Conservation (phyloP, 2,113 vertebrate genomes). For the Archilochus colubris region DNA sequence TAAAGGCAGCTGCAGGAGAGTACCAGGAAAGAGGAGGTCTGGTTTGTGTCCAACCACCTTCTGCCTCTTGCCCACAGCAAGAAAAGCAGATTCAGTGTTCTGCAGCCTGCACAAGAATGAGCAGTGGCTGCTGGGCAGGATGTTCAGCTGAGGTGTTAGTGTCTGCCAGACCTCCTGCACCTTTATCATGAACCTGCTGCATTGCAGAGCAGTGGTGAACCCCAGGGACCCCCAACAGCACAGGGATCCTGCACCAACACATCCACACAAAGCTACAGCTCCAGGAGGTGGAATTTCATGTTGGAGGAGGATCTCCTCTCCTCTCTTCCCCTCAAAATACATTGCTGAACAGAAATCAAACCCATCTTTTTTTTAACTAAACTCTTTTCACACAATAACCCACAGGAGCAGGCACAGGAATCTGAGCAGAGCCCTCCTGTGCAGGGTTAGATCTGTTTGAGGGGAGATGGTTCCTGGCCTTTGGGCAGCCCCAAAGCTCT, state of each 20-base stretch:
- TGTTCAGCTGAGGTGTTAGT: neutral
- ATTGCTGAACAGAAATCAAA: neutral
- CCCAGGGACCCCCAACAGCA: too few species aligned
- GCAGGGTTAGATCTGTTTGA: too few species aligned
- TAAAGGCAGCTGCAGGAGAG: neutral
- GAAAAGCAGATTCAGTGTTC: neutral
- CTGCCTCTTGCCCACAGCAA: neutral
- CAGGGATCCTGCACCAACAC: neutral
- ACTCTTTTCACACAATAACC: neutral
- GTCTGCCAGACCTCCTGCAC: neutral
- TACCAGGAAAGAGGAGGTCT: neutral
- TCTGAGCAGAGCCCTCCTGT: too few species aligned
- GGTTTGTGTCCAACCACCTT: neutral
- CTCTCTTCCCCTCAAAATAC: rapidly evolving
- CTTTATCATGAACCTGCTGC: neutral
- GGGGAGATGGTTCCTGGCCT: too few species aligned
- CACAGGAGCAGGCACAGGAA: neutral
- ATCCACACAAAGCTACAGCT: neutral
- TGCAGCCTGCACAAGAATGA: neutral
- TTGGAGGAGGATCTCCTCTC: neutral
- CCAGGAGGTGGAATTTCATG: neutral
- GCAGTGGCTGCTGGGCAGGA: neutral
- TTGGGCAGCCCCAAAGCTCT: too few species aligned
- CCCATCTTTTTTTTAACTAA: rapidly evolving
- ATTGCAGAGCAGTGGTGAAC: neutral